phyloP scores from a whole-genome alignment of 1,140 invertebrate species.

The Cylas formicarius region DNA sequence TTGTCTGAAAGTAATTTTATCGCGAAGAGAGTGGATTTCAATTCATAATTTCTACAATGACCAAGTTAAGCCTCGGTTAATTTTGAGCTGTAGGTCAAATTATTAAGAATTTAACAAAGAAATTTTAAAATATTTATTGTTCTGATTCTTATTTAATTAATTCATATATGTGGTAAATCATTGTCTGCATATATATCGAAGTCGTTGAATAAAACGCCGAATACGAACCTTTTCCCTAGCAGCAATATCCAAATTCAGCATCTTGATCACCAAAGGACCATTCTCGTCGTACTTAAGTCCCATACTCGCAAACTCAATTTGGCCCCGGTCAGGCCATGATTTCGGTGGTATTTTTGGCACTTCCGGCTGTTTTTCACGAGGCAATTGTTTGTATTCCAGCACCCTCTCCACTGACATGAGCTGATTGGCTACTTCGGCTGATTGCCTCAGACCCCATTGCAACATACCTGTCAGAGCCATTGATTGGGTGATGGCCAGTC shows the following conservation, averaged over 20 bases:
- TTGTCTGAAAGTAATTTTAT: too few species aligned
- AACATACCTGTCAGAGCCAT: conserved; percentile 51
- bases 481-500: conserved; percentile 52
- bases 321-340: conserved; percentile 43
- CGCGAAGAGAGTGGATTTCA: too few species aligned
- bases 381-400: conserved; percentile 62
- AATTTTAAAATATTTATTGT: neutral
- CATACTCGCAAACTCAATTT: conserved; percentile 46
- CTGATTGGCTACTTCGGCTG: conserved; percentile 71
- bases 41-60: too few species aligned
- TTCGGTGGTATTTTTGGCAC: conserved; percentile 36
- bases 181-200: conserved; percentile 57
- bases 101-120: too few species aligned
- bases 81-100: too few species aligned
- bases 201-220: too few species aligned
- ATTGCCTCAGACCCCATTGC: conserved; percentile 66
- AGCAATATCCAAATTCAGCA: conserved; percentile 52
- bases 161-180: neutral
- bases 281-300: conserved; percentile 49
- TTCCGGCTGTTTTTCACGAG: conserved; percentile 51
- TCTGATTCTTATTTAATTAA: neutral
- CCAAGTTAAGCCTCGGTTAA: too few species aligned
- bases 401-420: conserved; percentile 75
- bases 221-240: conserved; percentile 71
- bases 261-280: conserved; percentile 51